Percentiles rank a stretch among this genome's conserved stretches.
Evolutionary conservation across 2,888 invertebrate genomes (phyloP).

Genomic region (Minunthozetes semirufus): DNA sequence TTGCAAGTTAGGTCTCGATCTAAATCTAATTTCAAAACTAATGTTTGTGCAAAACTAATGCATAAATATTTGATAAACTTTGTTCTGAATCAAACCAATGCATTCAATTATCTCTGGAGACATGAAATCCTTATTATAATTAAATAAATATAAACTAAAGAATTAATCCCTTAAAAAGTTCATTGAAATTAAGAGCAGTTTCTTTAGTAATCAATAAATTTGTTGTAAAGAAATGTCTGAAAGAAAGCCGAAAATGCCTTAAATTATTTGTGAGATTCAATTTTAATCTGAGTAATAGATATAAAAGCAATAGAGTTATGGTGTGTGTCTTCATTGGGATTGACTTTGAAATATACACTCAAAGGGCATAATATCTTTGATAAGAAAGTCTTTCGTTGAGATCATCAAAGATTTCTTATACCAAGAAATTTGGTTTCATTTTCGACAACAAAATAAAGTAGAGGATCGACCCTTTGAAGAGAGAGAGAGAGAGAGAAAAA

Average conservation of each 20-base stretch:
- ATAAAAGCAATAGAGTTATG: too few relatives aligned
- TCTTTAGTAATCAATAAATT: too few relatives aligned
- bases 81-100: neutral
- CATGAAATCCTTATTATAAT: neutral
- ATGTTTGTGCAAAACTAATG: neutral
- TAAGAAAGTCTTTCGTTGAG: neutral
- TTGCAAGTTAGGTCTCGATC: neutral
- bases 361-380: neutral
- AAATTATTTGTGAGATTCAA: too few relatives aligned
- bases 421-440: neutral
- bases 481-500: too few relatives aligned
- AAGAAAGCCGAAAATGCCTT: too few relatives aligned
- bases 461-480: neutral
- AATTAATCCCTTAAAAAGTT: neutral
- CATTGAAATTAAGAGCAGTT: too few relatives aligned
- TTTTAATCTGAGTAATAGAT: too few relatives aligned
- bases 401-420: neutral
- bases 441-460: neutral
- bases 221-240: too few relatives aligned
- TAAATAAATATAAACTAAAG: neutral
- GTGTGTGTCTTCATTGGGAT: neutral
- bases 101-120: slow-evolving; percentile 2
- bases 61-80: slow-evolving; percentile 9
- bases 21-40: slow-evolving; percentile 1
- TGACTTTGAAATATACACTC: neutral